Evolutionary conservation across 2,797 vertebrate species (phyloP).

Genomic region (Macroramphosus scolopax): DNA sequence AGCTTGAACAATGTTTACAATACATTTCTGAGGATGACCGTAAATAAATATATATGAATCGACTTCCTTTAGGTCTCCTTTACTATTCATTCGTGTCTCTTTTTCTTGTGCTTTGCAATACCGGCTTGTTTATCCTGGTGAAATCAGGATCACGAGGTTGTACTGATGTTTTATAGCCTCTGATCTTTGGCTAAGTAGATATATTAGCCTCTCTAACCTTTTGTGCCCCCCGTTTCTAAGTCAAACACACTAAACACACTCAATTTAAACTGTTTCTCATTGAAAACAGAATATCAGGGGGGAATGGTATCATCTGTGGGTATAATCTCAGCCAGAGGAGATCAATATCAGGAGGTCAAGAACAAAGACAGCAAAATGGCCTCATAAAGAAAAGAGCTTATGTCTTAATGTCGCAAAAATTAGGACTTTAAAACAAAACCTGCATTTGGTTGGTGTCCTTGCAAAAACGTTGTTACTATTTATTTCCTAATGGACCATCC

Average conservation of each 20-base stretch:
- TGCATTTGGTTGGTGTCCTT: too few relatives aligned
- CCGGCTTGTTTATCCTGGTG: constrained; percentile 47
- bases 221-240: constrained; percentile 16
- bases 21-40: constrained; percentile 12
- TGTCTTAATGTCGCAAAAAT: constrained; percentile 25
- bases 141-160: constrained; percentile 60
- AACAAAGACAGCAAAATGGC: constrained; percentile 35
- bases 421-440: too few relatives aligned
- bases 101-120: constrained; percentile 20
- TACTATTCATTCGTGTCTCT: constrained; percentile 1
- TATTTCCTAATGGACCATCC: constrained; percentile 3
- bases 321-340: constrained; percentile 33
- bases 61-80: constrained; percentile 2
- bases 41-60: constrained; percentile 12
- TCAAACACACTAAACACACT: constrained; percentile 18
- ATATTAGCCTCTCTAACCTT: constrained; percentile 59
- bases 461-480: too few relatives aligned
- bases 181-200: constrained; percentile 58
- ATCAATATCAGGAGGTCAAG: constrained; percentile 46
- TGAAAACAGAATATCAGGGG: constrained; percentile 38
- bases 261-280: constrained; percentile 35
- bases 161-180: constrained; percentile 38
- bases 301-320: constrained; percentile 38
- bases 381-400: constrained; percentile 23
- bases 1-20: constrained; percentile 13